phyloP scores from a whole-genome alignment of 1,140 invertebrate species.

The Elymnias hypermnestra region DNA sequence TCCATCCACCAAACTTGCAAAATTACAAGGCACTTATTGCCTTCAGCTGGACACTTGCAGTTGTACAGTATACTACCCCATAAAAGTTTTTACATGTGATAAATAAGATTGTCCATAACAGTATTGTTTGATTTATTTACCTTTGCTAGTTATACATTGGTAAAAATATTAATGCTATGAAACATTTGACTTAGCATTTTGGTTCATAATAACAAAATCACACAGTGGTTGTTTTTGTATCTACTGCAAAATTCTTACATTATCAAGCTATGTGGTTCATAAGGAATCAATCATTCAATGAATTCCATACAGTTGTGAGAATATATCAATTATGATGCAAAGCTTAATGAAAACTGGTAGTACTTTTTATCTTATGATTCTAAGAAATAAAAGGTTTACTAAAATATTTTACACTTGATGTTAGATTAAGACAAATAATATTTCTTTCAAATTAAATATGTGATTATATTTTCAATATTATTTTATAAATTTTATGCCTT shows the following conservation, averaged over 20 bases:
- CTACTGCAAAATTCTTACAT: constrained; percentile 35
- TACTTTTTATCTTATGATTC: constrained; percentile 65
- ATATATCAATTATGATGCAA: constrained; percentile 33
- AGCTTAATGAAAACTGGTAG: constrained; percentile 57
- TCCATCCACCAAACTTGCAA: too few species aligned
- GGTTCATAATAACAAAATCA: constrained; percentile 65
- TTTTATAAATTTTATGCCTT: constrained; percentile 27
- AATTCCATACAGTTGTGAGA: constrained; percentile 20
- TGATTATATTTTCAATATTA: constrained; percentile 22
- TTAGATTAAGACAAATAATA: constrained; percentile 33
- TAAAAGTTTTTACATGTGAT: not conserved
- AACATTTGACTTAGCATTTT: constrained; percentile 73
- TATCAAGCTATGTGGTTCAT: constrained; percentile 33
- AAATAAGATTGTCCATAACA: constrained; percentile 37
- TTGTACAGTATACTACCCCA: too few species aligned
- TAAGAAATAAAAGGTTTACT: constrained; percentile 65
- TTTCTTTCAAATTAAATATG: constrained; percentile 15
- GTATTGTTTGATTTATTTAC: constrained; percentile 74
- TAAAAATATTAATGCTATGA: constrained; percentile 74
- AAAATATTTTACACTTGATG: constrained; percentile 67
- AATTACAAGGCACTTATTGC: too few species aligned
- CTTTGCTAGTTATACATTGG: constrained; percentile 73
- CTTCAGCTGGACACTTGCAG: too few species aligned
- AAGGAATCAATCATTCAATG: constrained; percentile 27
- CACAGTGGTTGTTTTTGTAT: constrained; percentile 30